These are phyloP conservation scores for Hypena proboscidalis DNA, from an alignment of 2,888 invertebrate species.

Conservation along the genomic window DNA sequence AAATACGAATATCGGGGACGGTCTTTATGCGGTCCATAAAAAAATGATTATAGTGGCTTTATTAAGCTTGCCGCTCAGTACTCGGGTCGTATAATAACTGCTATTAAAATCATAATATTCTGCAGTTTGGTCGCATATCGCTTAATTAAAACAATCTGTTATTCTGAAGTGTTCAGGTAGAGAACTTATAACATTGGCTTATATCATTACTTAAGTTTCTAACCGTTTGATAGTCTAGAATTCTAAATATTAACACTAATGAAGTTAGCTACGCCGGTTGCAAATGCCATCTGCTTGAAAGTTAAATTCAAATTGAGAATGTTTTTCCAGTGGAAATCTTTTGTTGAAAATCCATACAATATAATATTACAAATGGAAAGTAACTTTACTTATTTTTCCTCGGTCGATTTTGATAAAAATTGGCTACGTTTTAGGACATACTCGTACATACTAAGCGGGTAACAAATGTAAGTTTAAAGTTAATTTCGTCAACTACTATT, in stretches of 20 bases:
- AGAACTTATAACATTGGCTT: constrained; percentile 13
- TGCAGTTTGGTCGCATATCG: constrained; percentile 8
- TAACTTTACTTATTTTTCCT: no score
- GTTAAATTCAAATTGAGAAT: no score
- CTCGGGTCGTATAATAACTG: constrained; percentile 4
- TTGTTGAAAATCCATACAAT: no score
- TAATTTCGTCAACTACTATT: not conserved
- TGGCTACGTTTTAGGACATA: no score
- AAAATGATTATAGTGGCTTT: constrained; percentile 22
- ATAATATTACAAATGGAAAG: no score
- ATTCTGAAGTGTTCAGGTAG: constrained; percentile 14
- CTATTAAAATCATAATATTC: constrained; percentile 21
- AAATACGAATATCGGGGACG: constrained; percentile 17
- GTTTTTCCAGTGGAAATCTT: no score
- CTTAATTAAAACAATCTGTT: constrained; percentile 23
- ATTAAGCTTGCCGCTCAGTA: constrained; percentile 8
- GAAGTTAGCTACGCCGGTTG: not conserved
- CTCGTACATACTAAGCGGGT: no score
- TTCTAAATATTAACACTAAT: constrained; percentile 15
- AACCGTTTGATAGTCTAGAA: constrained; percentile 22
- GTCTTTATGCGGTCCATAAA: constrained; percentile 20
- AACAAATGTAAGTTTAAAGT: not conserved
- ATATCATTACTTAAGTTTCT: constrained; percentile 24
- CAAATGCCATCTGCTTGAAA: no score
- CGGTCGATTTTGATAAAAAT: no score